Evolutionary conservation across 2,797 vertebrate species (phyloP).

Genomic region (Danionella dracula): DNA sequence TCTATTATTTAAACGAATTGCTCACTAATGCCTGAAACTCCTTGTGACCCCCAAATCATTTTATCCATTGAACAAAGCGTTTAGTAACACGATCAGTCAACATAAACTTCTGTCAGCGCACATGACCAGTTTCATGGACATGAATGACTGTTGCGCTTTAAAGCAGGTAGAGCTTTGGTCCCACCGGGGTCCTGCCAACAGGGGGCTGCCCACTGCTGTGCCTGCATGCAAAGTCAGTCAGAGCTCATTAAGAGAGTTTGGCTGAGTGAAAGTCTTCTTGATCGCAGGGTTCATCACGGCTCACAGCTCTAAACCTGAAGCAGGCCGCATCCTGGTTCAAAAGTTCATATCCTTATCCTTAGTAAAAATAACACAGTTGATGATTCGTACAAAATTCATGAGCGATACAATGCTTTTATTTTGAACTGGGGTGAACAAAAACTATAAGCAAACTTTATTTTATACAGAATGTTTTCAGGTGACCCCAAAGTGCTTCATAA

Average conservation of each 20-base stretch:
- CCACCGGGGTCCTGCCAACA: conserved; percentile 24
- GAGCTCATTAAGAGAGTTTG: conserved; percentile 54
- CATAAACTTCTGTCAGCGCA: conserved; percentile 50
- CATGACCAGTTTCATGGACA: conserved; percentile 24
- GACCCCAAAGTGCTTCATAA: too few relatives aligned
- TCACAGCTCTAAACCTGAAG: conserved; percentile 54
- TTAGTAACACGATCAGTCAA: conserved; percentile 63
- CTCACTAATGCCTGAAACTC: conserved; percentile 15
- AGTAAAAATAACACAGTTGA: too few relatives aligned
- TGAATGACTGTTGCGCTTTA: conserved; percentile 15
- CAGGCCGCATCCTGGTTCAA: conserved; percentile 60
- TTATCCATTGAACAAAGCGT: conserved; percentile 19
- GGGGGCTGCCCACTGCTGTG: conserved; percentile 49
- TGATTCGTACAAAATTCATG: too few relatives aligned
- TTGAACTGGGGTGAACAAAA: too few relatives aligned
- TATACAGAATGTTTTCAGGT: too few relatives aligned
- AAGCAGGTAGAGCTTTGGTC: conserved; percentile 33
- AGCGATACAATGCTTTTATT: too few relatives aligned
- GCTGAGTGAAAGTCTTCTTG: conserved; percentile 42
- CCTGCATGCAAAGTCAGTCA: conserved; percentile 51
- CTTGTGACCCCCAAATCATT: conserved; percentile 56
- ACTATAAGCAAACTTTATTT: too few relatives aligned
- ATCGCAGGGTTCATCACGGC: conserved; percentile 50
- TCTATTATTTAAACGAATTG: neutral
- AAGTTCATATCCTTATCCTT: conserved; percentile 5